Evolutionary conservation across 2,888 invertebrate species (phyloP), one percentile per base, ranked within the genome.

Genomic region (Spisula subtruncata): DNA sequence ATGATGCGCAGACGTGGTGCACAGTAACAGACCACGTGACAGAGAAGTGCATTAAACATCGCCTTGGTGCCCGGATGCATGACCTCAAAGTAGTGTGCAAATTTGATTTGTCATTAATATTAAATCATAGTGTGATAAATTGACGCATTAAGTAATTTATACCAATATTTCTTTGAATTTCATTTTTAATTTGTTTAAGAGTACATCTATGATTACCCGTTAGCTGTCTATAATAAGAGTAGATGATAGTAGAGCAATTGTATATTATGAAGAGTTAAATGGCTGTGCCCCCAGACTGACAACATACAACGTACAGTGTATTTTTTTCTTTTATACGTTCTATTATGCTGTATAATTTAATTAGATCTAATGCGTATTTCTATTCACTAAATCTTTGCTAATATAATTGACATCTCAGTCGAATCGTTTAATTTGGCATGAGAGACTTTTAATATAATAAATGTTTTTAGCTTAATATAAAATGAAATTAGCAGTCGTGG

Each of bases 361-460:
- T 75, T 32, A 84, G 32, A 51, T 14, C n/a, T 25, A 66, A 66
- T 25, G 60, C 25, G n/a, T 84, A 75, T 71, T 75, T 84, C 54
- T 32, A 51, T 75, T 75, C 75, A 51, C 48, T 75, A 41, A 51
- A 66, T 66, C 1, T 66, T 66, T 25, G 6, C 60, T 25, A 66
- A 29, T 51, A 46, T 29, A 32, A 51, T 75, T 84, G 84, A 84
- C 84, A 84, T 75, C 48, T 12, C 48, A 29, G 35, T 41, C n/a
- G 46, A 83, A 71, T 84, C 75, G 84, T 84, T 84, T 84, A 79
- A 84, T 84, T 84, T 75, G 35, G 25, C 71, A 71, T 75, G 48
- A 84, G 75, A 71, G 51, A 75, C 75, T 71, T 75, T 71, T 66
- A 12, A 71, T 71, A 32, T 75, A 51, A 71, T 46, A 14, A 48